Base-by-base conservation (phyloP, 37 sponge, comb jelly and placozoan genomes). In the Tethya wilhelma region DNA sequence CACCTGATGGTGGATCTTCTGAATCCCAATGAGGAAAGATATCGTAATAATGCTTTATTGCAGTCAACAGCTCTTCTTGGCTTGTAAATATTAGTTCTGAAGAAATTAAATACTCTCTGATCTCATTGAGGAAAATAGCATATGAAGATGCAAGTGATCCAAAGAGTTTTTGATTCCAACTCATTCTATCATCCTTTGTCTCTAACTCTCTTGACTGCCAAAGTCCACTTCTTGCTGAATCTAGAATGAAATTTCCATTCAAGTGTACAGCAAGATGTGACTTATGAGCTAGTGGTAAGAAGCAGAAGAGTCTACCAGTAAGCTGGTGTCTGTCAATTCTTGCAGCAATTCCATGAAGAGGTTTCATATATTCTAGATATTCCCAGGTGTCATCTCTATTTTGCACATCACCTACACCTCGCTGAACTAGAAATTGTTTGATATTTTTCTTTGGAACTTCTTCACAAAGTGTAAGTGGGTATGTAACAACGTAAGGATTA, bases 181-280 rank as follows among this genome's bases (percentile, higher is more conserved):
- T 59, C 29, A 57, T 33, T 28, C 53, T 82, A 38, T 76, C 59
- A 33, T 83, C 84, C 42, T 31, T 59, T 11, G 41, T 25, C 17
- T 60, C 59, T 66, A 74, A 67, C 38, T 79, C 44, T 38, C 72
- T 79, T 23, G 62, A 42, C 38, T 73, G 44, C 87, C 87, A 91
- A 23, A 91, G 74, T n/a, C 71, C 69, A 62, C 92, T 71, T 30
- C 92, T 79, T 37, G 67, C 57, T 22, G 84, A 57, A 79, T 86
- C 63, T 17, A 94, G 57, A 8, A 82, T 64, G 62, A 94, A 94
- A 62, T 87, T 81, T 7, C 91, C 94, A 89, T 94, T 77, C 1
- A 94, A 44, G 45, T 90, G 91, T 32, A 94, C 84, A n/a, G 88
- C 88, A 64, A 90, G 75, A 39, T 34, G 23, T 14, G 78, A 69